phyloP scores from a whole-genome alignment of 2,888 invertebrate species.

The Andrena praecox region DNA sequence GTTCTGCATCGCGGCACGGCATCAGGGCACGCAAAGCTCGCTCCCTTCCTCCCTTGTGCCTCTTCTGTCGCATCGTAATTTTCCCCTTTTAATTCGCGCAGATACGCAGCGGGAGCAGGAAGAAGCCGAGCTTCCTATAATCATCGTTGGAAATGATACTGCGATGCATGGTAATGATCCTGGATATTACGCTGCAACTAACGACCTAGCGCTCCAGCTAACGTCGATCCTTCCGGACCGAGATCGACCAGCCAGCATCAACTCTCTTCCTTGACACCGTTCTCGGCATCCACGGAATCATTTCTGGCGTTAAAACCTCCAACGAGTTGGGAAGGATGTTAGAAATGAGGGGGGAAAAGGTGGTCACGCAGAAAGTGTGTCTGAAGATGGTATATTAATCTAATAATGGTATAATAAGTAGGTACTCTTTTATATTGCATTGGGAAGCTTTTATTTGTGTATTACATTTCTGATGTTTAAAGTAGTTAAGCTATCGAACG shows the following conservation, averaged over 20 bases:
- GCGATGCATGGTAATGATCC: conserved; percentile 77
- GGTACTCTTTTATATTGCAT: no score
- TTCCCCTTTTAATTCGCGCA: conserved; percentile 42
- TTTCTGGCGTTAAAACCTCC: conserved; percentile 7
- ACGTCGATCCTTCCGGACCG: conserved; percentile 19
- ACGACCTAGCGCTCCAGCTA: conserved; percentile 30
- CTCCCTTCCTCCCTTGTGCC: conserved; percentile 29
- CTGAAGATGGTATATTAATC: no score
- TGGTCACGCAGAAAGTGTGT: not conserved
- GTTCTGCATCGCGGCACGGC: conserved; percentile 77
- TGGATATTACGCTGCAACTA: conserved; percentile 69
- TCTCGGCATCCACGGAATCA: conserved; percentile 37
- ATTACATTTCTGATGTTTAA: no score
- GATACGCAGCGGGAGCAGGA: conserved; percentile 47
- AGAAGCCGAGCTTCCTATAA: conserved; percentile 73
- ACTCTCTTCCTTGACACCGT: conserved; percentile 8
- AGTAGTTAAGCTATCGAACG: no score
- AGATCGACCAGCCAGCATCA: conserved; percentile 9
- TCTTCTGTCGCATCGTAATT: conserved; percentile 28
- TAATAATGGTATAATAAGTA: no score
- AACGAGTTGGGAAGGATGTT: not conserved
- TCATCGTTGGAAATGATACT: conserved; percentile 77
- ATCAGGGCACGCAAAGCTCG: conserved; percentile 76
- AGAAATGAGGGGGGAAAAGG: not conserved
- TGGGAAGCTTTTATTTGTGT: no score